Base-by-base conservation (phyloP, 2,888 invertebrate species). In the Litoditis marina region DNA sequence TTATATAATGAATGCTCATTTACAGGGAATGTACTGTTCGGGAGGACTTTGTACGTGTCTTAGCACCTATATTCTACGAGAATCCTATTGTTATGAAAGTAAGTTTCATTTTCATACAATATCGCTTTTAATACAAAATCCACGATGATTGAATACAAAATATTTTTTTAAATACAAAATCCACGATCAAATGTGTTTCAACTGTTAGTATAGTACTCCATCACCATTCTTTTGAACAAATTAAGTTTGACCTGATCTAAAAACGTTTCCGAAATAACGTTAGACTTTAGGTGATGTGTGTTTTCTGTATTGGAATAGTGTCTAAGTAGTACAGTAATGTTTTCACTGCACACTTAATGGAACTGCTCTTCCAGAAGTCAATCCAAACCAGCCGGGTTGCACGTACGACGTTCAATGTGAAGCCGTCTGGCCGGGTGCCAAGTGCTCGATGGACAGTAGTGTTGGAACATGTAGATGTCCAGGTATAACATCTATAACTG, bases 371-470 rank as follows among this genome's bases (percentile, higher is more conserved):
- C 36, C 62, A 77, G 77, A 76, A 60, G 73, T 77, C 42, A 77
- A 77, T 54, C 77, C 77, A 2, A 76, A 76, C 50, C 73, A 76
- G 56, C 70, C 77, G 0, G 77, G 77, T 22, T 77, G 77, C 58
- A 76, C 74, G 1, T 71, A 74, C 49, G 71, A 71, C 27, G 69
- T 71, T 28, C 77, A 77, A 44, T 77, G 77, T 51, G 70, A 71
- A 50, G 65, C 77, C 5, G 76, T 76, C 16, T 77, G 77, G 77
- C 77, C 77, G 1, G 74, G 71, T 16, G 68, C 77, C 8, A 71
- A 71, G 50, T 77, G 77, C 47, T 60, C 63, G 39, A 71, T 76
- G 73, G 74, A 74, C 52, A 64, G 66, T 19, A 64, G 69, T 1
- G 66, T 76, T 28, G 77, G 77, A 62, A 76, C 76, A 0, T 77